Conservation (phyloP, 2,113 vertebrate species). For the Mola mola region DNA sequence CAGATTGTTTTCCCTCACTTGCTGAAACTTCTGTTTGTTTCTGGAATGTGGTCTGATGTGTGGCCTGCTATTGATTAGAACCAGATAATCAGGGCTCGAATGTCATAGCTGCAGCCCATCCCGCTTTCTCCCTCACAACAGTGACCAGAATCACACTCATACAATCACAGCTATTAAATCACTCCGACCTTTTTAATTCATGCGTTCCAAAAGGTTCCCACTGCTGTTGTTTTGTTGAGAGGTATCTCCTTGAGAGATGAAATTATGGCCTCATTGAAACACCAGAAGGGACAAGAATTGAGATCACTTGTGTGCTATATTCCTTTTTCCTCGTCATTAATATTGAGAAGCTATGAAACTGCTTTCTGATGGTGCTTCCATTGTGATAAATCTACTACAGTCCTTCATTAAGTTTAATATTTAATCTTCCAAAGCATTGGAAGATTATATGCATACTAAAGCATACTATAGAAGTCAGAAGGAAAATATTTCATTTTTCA, state of each 20-base stretch:
- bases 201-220: neutral
- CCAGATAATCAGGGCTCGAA: constrained; percentile 54
- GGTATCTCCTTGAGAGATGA: too few relatives aligned
- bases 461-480: too few relatives aligned
- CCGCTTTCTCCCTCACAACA: constrained; percentile 24
- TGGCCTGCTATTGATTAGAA: constrained; percentile 68
- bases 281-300: neutral
- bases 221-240: constrained; percentile 25
- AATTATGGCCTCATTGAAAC: too few relatives aligned
- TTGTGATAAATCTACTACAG: too few relatives aligned
- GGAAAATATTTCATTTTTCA: too few relatives aligned
- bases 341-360: neutral
- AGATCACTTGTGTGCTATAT: too few relatives aligned
- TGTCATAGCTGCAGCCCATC: constrained; percentile 24
- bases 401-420: too few relatives aligned
- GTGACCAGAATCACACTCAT: constrained; percentile 35
- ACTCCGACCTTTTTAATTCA: constrained; percentile 20
- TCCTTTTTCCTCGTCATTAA: constrained; percentile 13
- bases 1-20: constrained; percentile 8
- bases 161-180: constrained; percentile 17
- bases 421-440: too few relatives aligned
- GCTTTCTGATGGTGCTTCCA: too few relatives aligned
- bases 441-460: too few relatives aligned
- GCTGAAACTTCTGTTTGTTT: constrained; percentile 38
- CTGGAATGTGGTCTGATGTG: constrained; percentile 60